Percentiles rank a stretch among this genome's conserved stretches.
phyloP scores from a whole-genome alignment of 2,797 vertebrate species.

The Carcharodon carcharias region DNA sequence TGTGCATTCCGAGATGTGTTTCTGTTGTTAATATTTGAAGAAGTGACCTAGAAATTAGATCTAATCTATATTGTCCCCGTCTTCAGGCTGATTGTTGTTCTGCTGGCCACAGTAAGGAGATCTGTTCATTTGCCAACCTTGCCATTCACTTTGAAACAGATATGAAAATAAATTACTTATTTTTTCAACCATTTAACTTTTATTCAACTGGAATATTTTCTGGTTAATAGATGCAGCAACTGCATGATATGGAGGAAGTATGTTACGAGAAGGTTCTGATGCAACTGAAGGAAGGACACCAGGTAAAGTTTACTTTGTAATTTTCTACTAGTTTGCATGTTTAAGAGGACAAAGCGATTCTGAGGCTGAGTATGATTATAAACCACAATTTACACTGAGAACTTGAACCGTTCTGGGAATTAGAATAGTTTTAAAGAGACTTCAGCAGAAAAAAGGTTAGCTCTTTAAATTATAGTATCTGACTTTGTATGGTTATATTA shows the following conservation, averaged over 20 bases:
- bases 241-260: conserved; percentile 92
- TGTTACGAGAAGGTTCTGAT: conserved; percentile 89
- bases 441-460: background rate
- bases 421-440: background rate
- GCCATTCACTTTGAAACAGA: background rate
- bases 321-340: background rate
- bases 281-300: conserved; percentile 85
- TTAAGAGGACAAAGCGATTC: background rate
- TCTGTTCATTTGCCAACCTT: background rate
- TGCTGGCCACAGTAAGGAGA: background rate
- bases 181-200: background rate
- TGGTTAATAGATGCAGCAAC: conserved; percentile 74
- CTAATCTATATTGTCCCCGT: background rate
- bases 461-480: background rate
- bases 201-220: background rate
- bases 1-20: background rate
- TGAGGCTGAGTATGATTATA: background rate
- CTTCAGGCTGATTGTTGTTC: background rate
- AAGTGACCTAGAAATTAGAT: background rate
- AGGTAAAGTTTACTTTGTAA: conserved; percentile 59
- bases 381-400: background rate
- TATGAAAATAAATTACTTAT: background rate
- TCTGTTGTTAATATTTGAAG: background rate
- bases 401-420: background rate
- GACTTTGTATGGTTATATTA: background rate